Percentiles rank a stretch among this genome's conserved stretches.
Conservation (phyloP, 2,797 vertebrate species). For the Pterois miles region DNA sequence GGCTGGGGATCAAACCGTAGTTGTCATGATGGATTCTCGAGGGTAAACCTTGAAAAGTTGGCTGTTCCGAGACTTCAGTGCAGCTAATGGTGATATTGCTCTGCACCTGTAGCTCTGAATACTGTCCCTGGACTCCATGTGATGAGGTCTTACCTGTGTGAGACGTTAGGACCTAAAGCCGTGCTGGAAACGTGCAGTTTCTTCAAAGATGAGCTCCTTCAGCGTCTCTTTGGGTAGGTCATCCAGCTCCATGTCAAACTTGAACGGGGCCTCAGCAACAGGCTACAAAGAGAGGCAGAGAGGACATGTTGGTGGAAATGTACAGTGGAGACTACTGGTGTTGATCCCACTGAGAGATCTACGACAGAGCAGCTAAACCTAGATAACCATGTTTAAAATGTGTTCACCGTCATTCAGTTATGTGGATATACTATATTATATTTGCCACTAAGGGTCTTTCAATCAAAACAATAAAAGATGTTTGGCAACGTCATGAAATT, state of each 20-base stretch:
- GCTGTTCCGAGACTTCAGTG: neutral
- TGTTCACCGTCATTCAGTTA: neutral
- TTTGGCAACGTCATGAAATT: neutral
- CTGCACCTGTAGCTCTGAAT: neutral
- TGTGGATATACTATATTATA: neutral
- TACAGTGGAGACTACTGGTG: neutral
- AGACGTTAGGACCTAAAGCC: constrained; percentile 87
- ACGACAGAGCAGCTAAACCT: neutral
- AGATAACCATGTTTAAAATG: neutral
- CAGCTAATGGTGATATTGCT: neutral
- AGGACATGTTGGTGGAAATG: neutral
- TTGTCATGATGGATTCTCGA: no score
- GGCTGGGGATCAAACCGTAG: no score
- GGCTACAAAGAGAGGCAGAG: constrained; percentile 74
- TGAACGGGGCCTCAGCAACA: constrained; percentile 90
- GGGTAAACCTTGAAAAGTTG: constrained; percentile 1
- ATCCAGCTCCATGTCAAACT: constrained; percentile 92
- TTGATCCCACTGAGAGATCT: neutral
- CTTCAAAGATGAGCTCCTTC: constrained; percentile 92
- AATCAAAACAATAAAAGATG: neutral
- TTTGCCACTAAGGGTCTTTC: neutral
- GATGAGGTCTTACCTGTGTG: constrained; percentile 60
- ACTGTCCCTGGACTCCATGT: neutral
- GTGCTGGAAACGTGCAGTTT: constrained; percentile 89
- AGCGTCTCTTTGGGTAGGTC: constrained; percentile 91